These are phyloP conservation scores for Parazoanthus atlanticus DNA, from an alignment of 92 coral and sea anemone species.

Conservation along the genomic window DNA sequence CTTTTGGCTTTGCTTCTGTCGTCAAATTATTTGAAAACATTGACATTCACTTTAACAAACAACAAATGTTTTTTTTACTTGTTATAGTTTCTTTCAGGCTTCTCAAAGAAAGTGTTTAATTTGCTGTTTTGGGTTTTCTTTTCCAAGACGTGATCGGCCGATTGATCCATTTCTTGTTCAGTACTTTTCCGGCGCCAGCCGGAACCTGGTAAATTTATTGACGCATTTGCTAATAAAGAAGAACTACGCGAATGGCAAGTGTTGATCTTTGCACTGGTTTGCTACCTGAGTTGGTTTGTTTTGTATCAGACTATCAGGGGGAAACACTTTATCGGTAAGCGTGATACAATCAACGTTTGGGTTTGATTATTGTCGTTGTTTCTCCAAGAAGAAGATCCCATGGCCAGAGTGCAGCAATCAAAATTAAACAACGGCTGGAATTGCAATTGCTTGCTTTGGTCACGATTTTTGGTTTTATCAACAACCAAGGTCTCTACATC, in stretches of 20 bases:
- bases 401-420: neutral
- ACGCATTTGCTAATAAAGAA: neutral
- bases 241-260: neutral
- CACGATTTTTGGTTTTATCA: neutral
- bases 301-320: neutral
- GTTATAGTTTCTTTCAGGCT: neutral
- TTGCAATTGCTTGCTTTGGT: neutral
- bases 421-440: neutral
- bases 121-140: too few species aligned
- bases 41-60: neutral
- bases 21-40: neutral
- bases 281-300: neutral
- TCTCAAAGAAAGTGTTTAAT: neutral
- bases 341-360: neutral
- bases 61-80: neutral
- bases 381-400: too few species aligned
- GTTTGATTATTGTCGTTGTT: neutral
- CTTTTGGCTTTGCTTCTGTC: neutral
- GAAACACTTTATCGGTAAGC: neutral
- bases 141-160: neutral
- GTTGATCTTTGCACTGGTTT: neutral
- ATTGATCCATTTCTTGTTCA: neutral
- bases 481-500: neutral
- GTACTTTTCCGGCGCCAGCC: neutral
- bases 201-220: conserved; percentile 18